phyloP scores from a whole-genome alignment of 2,888 invertebrate genomes.

The Andrena chrysosceles region DNA sequence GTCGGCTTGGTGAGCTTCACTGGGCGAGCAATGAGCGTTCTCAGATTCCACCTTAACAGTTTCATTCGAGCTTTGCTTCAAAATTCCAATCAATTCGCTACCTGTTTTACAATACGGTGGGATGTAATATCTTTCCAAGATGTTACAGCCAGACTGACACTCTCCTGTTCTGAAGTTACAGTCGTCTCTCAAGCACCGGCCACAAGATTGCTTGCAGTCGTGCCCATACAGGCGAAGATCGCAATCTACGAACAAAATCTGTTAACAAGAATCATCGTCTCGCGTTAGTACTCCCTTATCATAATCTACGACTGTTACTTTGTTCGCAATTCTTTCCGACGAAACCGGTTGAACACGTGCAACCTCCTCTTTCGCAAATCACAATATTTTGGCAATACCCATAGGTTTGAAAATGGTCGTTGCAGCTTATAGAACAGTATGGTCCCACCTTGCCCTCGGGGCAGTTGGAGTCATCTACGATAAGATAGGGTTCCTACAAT shows the following conservation, averaged over 20 bases:
- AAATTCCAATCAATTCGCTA: conserved; percentile 24
- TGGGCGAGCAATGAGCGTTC: no score
- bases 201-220: conserved; percentile 71
- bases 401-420: neutral
- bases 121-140: conserved; percentile 28
- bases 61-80: neutral
- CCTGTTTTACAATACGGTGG: conserved; percentile 71
- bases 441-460: conserved; percentile 62
- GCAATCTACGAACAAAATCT: conserved; percentile 44
- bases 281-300: neutral
- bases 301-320: conserved; percentile 48
- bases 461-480: conserved; percentile 56
- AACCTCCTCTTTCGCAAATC: conserved; percentile 67
- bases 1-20: no score
- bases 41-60: neutral
- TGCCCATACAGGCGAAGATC: conserved; percentile 65
- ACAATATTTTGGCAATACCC: conserved; percentile 45
- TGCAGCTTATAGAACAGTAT: conserved; percentile 59
- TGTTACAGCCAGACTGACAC: conserved; percentile 63
- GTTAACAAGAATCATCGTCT: neutral
- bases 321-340: conserved; percentile 37
- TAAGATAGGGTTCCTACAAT: neutral
- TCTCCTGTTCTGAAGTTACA: conserved; percentile 66
- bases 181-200: conserved; percentile 50
- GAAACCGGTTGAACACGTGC: conserved; percentile 70